Evolutionary conservation across 2,113 vertebrate genomes (phyloP).

Genomic region (Labeo rohita): DNA sequence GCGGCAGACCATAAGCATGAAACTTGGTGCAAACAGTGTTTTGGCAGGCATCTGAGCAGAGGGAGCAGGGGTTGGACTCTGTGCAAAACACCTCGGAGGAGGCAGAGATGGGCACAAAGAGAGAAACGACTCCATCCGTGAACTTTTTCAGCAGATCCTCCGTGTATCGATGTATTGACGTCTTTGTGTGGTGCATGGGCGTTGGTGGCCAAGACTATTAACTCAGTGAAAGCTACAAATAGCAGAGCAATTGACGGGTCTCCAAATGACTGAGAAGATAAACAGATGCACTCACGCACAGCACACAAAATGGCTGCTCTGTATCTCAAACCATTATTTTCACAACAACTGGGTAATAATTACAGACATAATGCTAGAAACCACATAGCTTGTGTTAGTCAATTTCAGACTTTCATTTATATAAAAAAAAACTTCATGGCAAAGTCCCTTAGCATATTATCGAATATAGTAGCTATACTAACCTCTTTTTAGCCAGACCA

Average conservation of each 20-base stretch:
- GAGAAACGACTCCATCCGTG: not conserved
- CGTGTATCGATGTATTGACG: constrained; percentile 34
- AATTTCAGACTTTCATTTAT: not conserved
- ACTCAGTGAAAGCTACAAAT: constrained; percentile 42
- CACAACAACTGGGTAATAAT: constrained; percentile 30
- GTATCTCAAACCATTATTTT: constrained; percentile 31
- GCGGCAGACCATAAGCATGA: constrained; percentile 46
- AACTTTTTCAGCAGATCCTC: constrained; percentile 32
- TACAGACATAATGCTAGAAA: constrained; percentile 34
- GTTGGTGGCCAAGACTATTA: constrained; percentile 31
- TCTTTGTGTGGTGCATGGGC: constrained; percentile 29
- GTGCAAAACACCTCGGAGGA: constrained; percentile 51
- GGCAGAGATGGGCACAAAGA: constrained; percentile 19
- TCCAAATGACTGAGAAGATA: constrained; percentile 29
- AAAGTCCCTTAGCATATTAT: not conserved
- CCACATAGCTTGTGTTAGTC: not conserved
- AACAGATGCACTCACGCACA: constrained; percentile 37
- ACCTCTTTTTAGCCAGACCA: not conserved
- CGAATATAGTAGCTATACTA: not conserved
- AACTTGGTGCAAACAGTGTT: constrained; percentile 46
- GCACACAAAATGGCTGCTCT: constrained; percentile 28
- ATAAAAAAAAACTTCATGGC: not conserved
- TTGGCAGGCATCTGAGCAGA: constrained; percentile 44
- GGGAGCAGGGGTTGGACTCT: constrained; percentile 46
- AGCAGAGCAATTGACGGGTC: constrained; percentile 30